Conservation (phyloP, 2,888 invertebrate genomes). For the Lottia scabra region DNA sequence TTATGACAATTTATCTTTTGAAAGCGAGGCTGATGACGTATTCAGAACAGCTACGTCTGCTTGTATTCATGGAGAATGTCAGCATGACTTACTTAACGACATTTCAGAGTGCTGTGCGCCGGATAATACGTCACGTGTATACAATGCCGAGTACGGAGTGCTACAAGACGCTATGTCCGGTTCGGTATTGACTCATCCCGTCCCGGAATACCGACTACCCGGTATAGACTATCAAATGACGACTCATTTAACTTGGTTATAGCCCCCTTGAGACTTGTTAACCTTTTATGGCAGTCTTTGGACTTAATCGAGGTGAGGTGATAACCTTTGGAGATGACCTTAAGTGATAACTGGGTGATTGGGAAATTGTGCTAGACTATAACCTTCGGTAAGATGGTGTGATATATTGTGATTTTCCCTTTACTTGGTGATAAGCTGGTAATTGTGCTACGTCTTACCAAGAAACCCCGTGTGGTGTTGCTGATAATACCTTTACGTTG, state of each 20-base stretch:
- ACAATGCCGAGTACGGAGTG: background rate
- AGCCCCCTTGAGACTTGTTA: background rate
- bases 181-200: background rate
- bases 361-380: too few species aligned
- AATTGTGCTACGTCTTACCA: too few species aligned
- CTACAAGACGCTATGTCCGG: background rate
- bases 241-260: background rate
- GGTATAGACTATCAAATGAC: background rate
- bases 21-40: constrained; percentile 14
- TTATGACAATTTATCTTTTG: constrained; percentile 37
- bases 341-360: too few species aligned
- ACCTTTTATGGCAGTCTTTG: too few species aligned
- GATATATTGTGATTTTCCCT: too few species aligned
- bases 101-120: background rate
- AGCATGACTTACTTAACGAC: background rate
- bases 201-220: background rate
- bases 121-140: background rate
- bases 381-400: too few species aligned
- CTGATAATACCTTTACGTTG: too few species aligned
- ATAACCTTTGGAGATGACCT: too few species aligned
- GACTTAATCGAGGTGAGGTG: too few species aligned
- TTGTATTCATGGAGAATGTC: background rate
- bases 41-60: background rate
- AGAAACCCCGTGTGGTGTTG: too few species aligned
- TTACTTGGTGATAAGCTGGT: too few species aligned